Evolutionary conservation across 2,797 vertebrate genomes (phyloP).

Genomic region (Liasis olivaceus): DNA sequence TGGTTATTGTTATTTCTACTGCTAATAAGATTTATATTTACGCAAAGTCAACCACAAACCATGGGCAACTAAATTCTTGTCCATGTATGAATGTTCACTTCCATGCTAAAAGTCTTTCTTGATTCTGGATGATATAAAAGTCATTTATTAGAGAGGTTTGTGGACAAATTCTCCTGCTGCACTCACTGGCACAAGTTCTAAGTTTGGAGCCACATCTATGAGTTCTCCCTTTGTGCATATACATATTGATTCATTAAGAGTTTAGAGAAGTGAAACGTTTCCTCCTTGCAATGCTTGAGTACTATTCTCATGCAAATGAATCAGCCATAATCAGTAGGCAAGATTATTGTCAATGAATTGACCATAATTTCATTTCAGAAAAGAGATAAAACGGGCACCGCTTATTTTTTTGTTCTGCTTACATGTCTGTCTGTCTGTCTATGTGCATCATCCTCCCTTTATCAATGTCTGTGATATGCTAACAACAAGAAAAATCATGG

Average conservation of each 20-base stretch:
- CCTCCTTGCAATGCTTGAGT: not conserved
- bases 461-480: not conserved
- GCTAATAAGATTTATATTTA: not conserved
- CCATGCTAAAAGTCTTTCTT: not conserved
- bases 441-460: not conserved
- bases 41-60: not conserved
- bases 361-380: not conserved
- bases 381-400: not conserved
- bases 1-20: not conserved
- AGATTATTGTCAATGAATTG: not conserved
- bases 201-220: no score
- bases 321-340: not conserved
- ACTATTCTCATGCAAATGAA: not conserved
- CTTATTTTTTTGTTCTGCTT: not conserved
- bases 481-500: not conserved
- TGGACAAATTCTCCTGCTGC: not conserved
- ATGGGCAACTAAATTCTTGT: not conserved
- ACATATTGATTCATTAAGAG: not conserved
- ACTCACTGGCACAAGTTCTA: not conserved
- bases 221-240: not conserved
- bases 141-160: not conserved
- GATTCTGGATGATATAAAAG: not conserved
- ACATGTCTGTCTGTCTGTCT: not conserved
- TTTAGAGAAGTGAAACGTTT: not conserved
- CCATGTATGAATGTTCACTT: not conserved